Conservation (phyloP, 2,888 invertebrate genomes). For the Troides helena region DNA sequence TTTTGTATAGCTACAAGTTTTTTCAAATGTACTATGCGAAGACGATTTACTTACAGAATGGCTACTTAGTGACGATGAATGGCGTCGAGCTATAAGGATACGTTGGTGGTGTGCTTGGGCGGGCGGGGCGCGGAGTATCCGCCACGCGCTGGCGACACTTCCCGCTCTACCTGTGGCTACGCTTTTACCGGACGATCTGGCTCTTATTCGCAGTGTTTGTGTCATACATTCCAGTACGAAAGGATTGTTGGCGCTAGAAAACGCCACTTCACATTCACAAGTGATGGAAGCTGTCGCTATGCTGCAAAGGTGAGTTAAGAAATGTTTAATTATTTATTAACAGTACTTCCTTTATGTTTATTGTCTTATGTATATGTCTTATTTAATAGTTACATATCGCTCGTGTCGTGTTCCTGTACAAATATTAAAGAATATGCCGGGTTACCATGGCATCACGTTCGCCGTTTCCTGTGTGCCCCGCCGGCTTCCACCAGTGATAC, state of each 20-base stretch:
- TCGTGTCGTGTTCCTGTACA: conserved; percentile 54
- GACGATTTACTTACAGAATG: conserved; percentile 50
- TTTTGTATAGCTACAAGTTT: no score
- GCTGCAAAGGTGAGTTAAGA: conserved; percentile 74
- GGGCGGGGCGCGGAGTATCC: conserved; percentile 42
- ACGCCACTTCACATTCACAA: conserved; percentile 81
- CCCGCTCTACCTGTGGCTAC: conserved; percentile 49
- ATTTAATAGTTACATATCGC: conserved; percentile 64
- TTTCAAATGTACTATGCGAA: background rate
- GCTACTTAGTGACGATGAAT: conserved; percentile 59
- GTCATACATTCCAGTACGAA: conserved; percentile 74
- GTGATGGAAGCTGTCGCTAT: conserved; percentile 78
- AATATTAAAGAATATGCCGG: conserved; percentile 54
- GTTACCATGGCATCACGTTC: conserved; percentile 82
- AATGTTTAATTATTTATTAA: background rate
- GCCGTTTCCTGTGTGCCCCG: conserved; percentile 81
- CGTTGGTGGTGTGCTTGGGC: conserved; percentile 63
- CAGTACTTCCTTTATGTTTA: background rate
- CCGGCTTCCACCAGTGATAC: conserved; percentile 84
- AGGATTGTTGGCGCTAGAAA: conserved; percentile 81
- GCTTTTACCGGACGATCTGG: conserved; percentile 63
- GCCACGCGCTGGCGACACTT: conserved; percentile 35
- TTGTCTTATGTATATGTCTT: background rate
- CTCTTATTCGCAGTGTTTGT: conserved; percentile 73
- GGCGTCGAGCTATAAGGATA: conserved; percentile 57